Conservation (phyloP, 2,797 vertebrate species). For the Enteromius paludinosus region DNA sequence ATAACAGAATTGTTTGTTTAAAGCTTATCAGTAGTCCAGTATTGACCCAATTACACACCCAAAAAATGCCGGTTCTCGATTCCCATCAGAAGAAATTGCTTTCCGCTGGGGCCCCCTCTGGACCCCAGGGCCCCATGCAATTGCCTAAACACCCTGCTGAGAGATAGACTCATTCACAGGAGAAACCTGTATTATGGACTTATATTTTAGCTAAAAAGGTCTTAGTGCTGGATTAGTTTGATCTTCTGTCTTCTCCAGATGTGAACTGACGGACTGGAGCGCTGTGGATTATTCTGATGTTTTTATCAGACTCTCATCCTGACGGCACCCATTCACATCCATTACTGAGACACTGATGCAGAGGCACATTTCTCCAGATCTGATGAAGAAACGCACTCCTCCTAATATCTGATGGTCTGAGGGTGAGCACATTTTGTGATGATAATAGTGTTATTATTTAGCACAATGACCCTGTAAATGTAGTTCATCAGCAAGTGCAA, state of each 20-base stretch:
- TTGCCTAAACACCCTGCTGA: too few relatives aligned
- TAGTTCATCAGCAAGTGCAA: neutral
- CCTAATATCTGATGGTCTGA: neutral
- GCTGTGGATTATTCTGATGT: neutral
- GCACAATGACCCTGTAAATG: neutral
- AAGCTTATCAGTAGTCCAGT: too few relatives aligned
- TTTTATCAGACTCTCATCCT: neutral
- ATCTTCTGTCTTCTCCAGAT: neutral
- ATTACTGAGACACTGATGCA: neutral
- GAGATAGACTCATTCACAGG: neutral
- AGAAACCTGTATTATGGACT: neutral
- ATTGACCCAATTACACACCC: too few relatives aligned
- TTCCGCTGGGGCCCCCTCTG: too few relatives aligned
- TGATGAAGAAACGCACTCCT: neutral
- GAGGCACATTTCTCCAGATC: neutral
- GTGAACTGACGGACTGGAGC: neutral
- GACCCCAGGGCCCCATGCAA: too few relatives aligned
- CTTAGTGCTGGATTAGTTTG: neutral
- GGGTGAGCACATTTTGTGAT: neutral
- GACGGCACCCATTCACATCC: neutral
- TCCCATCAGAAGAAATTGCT: too few relatives aligned
- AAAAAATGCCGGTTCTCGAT: too few relatives aligned
- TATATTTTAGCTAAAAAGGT: neutral
- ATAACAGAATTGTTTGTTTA: too few relatives aligned
- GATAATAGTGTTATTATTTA: neutral